phyloP scores from a whole-genome alignment of 2,888 invertebrate genomes.

The Oligia strigilis region DNA sequence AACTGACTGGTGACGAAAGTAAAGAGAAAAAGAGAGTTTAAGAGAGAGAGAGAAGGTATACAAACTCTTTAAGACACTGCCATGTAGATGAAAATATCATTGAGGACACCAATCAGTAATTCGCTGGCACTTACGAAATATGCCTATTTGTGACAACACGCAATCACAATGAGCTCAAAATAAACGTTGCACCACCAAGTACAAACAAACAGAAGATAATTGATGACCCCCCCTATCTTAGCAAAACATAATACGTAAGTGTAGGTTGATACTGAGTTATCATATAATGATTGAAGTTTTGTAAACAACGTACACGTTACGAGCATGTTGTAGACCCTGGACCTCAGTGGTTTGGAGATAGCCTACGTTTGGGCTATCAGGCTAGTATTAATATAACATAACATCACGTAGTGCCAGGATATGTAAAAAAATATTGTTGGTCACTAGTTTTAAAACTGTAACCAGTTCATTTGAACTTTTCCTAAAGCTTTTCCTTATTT shows the following conservation, averaged over 20 bases:
- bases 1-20: neutral
- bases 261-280: slow-evolving; percentile 48
- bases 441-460: neutral
- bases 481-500: neutral
- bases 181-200: slow-evolving; percentile 43
- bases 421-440: neutral
- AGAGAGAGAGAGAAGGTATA: no score
- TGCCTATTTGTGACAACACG: slow-evolving; percentile 27
- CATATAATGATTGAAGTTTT: slow-evolving; percentile 30
- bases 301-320: slow-evolving; percentile 60
- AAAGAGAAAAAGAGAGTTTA: neutral
- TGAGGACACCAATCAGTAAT: neutral
- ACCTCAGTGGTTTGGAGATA: slow-evolving; percentile 43
- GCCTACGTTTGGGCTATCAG: slow-evolving; percentile 40
- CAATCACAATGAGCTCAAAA: slow-evolving; percentile 33
- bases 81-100: neutral
- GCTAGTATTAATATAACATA: slow-evolving; percentile 15
- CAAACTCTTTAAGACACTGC: neutral
- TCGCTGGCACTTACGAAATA: slow-evolving; percentile 2
- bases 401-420: neutral
- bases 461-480: neutral
- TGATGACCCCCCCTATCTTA: slow-evolving; percentile 59
- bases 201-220: slow-evolving; percentile 55
- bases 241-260: slow-evolving; percentile 54
- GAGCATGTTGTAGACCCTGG: slow-evolving; percentile 58